These are phyloP conservation scores for Myzus persicae DNA, from an alignment of 1,140 invertebrate species.

Conservation along the genomic window DNA sequence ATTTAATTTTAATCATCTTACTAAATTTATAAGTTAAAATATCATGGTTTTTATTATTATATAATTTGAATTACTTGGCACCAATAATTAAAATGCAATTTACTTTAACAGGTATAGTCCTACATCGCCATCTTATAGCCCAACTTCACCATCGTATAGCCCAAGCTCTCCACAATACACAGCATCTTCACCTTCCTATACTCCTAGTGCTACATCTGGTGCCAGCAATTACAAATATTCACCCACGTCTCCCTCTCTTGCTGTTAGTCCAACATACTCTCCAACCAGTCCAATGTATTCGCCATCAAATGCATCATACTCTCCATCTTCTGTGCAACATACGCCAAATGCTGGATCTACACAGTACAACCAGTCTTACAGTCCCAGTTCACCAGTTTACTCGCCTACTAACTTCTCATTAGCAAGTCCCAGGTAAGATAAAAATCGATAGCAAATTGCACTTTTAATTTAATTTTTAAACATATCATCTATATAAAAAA, in stretches of 20 bases:
- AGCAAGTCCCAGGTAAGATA: slow-evolving; percentile 41
- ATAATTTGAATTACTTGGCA: background rate
- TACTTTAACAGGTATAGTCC: slow-evolving; percentile 66
- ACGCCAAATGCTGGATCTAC: slow-evolving; percentile 67
- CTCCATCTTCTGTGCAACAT: slow-evolving; percentile 72
- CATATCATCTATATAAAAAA: background rate
- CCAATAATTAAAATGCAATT: background rate
- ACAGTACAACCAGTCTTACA: slow-evolving; percentile 74
- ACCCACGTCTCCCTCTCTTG: slow-evolving; percentile 82
- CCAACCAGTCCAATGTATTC: slow-evolving; percentile 76
- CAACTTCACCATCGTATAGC: slow-evolving; percentile 74
- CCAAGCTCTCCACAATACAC: slow-evolving; percentile 73
- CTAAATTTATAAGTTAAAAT: background rate
- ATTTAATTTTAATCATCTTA: background rate
- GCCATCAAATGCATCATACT: slow-evolving; percentile 78
- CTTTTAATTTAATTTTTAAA: background rate
- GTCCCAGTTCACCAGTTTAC: slow-evolving; percentile 83
- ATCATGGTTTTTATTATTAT: background rate
- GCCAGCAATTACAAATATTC: slow-evolving; percentile 83
- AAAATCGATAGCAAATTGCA: background rate
- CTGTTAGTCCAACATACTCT: slow-evolving; percentile 83
- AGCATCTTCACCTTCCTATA: slow-evolving; percentile 78
- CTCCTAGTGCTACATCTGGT: slow-evolving; percentile 78
- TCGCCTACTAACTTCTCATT: slow-evolving; percentile 80
- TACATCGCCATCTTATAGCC: slow-evolving; percentile 74